These are phyloP conservation scores for Ceyx melanurus DNA, from an alignment of 2,113 vertebrate species.

Conservation along the genomic window DNA sequence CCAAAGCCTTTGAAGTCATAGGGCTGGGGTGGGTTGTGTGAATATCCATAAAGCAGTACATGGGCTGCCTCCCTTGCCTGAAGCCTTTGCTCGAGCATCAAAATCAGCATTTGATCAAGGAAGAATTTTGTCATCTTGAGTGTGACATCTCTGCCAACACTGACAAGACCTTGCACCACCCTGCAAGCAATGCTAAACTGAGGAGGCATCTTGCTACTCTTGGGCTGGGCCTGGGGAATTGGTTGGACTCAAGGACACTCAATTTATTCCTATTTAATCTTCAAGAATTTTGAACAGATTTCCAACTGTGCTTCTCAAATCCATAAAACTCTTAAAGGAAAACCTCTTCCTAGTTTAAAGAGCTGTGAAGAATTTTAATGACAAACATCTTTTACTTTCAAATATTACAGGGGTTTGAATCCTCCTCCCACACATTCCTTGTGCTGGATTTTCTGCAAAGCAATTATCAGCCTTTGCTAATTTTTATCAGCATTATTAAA, in stretches of 20 bases:
- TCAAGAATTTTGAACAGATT: background rate
- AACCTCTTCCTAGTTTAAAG: background rate
- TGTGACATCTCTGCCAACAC: background rate
- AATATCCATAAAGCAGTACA: background rate
- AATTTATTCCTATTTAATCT: background rate
- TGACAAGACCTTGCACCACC: background rate
- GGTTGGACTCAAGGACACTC: background rate
- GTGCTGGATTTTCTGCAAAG: background rate
- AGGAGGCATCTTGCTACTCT: background rate
- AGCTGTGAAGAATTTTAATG: background rate
- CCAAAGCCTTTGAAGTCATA: background rate
- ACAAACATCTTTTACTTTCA: background rate
- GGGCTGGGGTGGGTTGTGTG: background rate
- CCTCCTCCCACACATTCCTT: background rate
- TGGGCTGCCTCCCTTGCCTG: background rate
- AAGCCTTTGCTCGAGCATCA: background rate
- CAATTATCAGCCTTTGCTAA: background rate
- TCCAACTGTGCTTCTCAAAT: background rate
- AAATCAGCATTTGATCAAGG: background rate
- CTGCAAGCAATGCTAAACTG: background rate
- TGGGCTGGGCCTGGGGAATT: background rate
- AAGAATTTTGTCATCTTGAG: background rate
- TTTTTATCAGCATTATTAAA: conserved; percentile 23
- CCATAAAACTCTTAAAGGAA: background rate
- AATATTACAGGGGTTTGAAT: background rate